phyloP scores from a whole-genome alignment of 2,113 vertebrate genomes.

The Galemys pyrenaicus region DNA sequence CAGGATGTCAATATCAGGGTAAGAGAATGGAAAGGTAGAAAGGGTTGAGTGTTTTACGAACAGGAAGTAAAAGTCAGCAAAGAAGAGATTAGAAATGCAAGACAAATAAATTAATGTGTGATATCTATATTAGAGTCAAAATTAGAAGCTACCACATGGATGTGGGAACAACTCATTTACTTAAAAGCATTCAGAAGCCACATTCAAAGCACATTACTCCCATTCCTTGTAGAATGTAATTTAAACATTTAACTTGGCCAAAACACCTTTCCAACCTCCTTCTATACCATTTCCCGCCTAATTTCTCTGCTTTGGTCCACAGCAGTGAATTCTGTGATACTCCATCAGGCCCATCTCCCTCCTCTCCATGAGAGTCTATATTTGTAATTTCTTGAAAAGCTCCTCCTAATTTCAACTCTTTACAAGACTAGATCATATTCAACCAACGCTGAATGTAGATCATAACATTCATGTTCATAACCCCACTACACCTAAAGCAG shows the following conservation, averaged over 20 bases:
- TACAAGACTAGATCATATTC: not conserved
- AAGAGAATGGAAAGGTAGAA: not conserved
- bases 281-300: not conserved
- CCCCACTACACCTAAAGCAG: not conserved
- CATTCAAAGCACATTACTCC: not conserved
- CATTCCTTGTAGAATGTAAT: not conserved
- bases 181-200: not conserved
- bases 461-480: not conserved
- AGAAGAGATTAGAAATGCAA: not conserved
- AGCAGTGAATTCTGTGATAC: not conserved
- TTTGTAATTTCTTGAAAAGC: not conserved
- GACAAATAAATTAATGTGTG: not conserved
- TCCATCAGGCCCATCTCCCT: not conserved
- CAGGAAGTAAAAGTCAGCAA: not conserved
- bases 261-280: not conserved
- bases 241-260: not conserved
- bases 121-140: not conserved
- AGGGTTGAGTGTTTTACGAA: not conserved
- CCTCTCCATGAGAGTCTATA: not conserved
- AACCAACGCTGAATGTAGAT: not conserved
- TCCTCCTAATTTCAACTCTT: not conserved
- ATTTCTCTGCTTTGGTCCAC: not conserved
- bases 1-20: not conserved
- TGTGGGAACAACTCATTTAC: no score
- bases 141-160: not conserved